These are phyloP conservation scores for Drosophila neoperkinsi DNA, from an alignment of 2,888 invertebrate genomes.

Conservation along the genomic window DNA sequence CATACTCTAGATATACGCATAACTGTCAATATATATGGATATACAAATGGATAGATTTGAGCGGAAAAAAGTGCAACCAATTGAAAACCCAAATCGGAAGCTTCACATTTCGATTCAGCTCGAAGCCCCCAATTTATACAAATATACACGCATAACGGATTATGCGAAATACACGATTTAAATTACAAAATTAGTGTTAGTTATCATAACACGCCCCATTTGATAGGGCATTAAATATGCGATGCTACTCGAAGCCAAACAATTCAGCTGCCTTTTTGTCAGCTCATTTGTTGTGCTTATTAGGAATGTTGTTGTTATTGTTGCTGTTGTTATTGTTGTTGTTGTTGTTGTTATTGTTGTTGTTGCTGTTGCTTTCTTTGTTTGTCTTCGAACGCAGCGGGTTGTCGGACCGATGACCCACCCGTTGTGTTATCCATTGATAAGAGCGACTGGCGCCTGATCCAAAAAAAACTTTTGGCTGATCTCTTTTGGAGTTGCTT, in stretches of 20 bases:
- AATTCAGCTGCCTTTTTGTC: conserved; percentile 49
- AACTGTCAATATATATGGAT: too few relatives aligned
- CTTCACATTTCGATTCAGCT: neutral
- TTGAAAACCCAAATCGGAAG: neutral
- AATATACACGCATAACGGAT: neutral
- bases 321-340: conserved; percentile 11
- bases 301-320: conserved; percentile 22
- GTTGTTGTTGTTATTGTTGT: conserved; percentile 10
- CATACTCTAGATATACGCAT: neutral
- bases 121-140: neutral
- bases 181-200: neutral
- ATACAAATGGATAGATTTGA: neutral
- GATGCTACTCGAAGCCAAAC: neutral
- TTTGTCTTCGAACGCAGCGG: conserved; percentile 58
- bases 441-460: conserved; percentile 61
- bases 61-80: neutral
- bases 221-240: neutral
- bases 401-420: conserved; percentile 56
- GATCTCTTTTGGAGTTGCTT: conserved; percentile 8
- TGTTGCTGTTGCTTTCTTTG: conserved; percentile 25
- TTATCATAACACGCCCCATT: neutral
- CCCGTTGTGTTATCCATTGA: conserved; percentile 46
- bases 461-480: conserved; percentile 13
- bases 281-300: conserved; percentile 58
- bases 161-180: neutral